A percentile compares a stretch with the other conserved stretches of the same genome.
Evolutionary conservation across 2,888 invertebrate genomes (phyloP).

Genomic region (Tipula lateralis): DNA sequence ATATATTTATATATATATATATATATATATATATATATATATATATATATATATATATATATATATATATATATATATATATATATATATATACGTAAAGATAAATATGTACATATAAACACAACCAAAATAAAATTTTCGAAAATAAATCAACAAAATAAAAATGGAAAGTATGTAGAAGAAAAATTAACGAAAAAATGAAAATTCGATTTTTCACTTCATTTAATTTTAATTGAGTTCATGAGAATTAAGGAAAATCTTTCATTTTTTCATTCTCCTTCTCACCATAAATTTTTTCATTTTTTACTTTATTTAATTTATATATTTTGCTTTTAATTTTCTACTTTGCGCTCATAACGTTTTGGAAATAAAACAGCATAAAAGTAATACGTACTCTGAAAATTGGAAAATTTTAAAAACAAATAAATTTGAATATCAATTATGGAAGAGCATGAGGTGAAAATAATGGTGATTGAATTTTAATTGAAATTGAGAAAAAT

Average conservation of each 20-base stretch:
- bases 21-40: too few relatives aligned
- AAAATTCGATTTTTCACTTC: slow-evolving; percentile 15
- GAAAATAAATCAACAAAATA: background rate
- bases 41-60: too few relatives aligned
- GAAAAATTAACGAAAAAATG: background rate
- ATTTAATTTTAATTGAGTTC: slow-evolving; percentile 24
- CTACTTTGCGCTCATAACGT: background rate
- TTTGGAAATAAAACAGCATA: background rate
- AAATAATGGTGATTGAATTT: background rate
- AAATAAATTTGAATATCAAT: slow-evolving; percentile 11
- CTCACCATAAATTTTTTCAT: background rate
- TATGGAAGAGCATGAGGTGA: background rate
- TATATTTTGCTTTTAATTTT: background rate
- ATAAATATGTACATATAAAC: background rate
- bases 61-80: too few relatives aligned
- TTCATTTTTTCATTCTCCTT: background rate
- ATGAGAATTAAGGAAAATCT: slow-evolving; percentile 11
- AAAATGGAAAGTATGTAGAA: background rate
- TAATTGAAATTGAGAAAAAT: slow-evolving; percentile 11
- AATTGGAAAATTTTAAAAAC: background rate
- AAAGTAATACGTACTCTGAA: background rate
- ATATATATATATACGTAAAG: background rate
- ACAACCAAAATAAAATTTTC: background rate
- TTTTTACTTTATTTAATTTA: slow-evolving; percentile 8
- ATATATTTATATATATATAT: background rate